Evolutionary conservation across 2,888 invertebrate species (phyloP).

Genomic region (Horisme vitalbata): DNA sequence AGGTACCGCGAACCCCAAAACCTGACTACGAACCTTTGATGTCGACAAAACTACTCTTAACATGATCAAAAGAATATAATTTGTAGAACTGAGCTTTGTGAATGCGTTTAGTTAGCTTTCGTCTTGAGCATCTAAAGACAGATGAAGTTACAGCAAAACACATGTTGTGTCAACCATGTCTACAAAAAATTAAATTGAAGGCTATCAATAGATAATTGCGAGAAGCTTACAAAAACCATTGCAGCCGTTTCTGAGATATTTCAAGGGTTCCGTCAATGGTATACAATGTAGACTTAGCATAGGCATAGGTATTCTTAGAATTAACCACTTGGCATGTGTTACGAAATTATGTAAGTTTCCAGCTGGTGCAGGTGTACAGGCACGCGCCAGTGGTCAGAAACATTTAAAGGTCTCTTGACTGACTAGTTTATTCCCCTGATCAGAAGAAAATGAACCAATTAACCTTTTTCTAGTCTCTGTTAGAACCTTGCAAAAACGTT

Average conservation of each 20-base stretch:
- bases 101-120: no score
- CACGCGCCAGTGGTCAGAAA: slow-evolving; percentile 26
- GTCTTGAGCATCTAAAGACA: no score
- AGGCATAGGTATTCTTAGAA: slow-evolving; percentile 19
- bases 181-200: not conserved
- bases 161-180: no score
- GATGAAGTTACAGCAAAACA: no score
- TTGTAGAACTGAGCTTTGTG: no score
- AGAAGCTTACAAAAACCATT: slow-evolving; percentile 4
- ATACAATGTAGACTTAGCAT: slow-evolving; percentile 13
- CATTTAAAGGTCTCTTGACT: slow-evolving; percentile 28
- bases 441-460: slow-evolving; percentile 10
- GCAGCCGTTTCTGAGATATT: slow-evolving; percentile 7
- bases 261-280: not conserved
- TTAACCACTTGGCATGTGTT: slow-evolving; percentile 7
- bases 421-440: slow-evolving; percentile 11
- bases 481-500: no score
- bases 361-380: slow-evolving; percentile 27
- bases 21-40: slow-evolving; percentile 14
- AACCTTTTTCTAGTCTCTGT: slow-evolving; percentile 15
- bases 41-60: slow-evolving; percentile 18
- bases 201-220: slow-evolving; percentile 10
- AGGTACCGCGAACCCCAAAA: slow-evolving; percentile 17
- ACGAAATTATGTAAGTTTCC: not conserved
- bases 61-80: no score